Base-by-base conservation (phyloP, 1,140 invertebrate species). In the Aphaenogaster ashmeadi region DNA sequence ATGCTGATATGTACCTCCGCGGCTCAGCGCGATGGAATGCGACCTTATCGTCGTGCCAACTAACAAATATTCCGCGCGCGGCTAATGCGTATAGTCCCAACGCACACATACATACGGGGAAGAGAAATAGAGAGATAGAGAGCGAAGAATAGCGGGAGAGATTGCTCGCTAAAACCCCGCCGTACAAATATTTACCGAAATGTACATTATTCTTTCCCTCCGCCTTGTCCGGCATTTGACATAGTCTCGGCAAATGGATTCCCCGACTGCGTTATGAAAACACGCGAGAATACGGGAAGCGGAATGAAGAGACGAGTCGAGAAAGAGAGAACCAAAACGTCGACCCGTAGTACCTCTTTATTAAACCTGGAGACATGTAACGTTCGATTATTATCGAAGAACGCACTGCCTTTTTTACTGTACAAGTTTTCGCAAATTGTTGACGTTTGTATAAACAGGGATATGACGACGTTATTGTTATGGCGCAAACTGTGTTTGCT, bases 41-140 rank as follows among this genome's bases (percentile, higher is more conserved):
- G 83, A 81, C 56, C 81, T 91, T 92, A 92, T 92, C 90, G 75
- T 81, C 78, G 58, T 90, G 83, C 83, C 86, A 74, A 89, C 86
- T 89, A 89, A 91, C 85, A 72, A 86, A 89, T 81, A 88, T 91
- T 91, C 71, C 89, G 18, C 11, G 60, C 60, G 58, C 18, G 75
- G 36, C 41, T 78, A 72, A 86, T 84, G 44, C 50, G 2, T 41
- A 8, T 47, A 81, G 47, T 44, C n/a, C 21, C 47, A 56, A 47
- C 15, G n/a, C 62, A 50, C 15, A 18, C 44, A 38, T n/a, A 58
- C 58, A n/a, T 27, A 18, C 21, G 21, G 69, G 33, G 64, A n/a
- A 41, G 44, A 27, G 21, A n/a, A 60, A 52, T 60, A 78, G 72
- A 36, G n/a, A 41, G 66, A 62, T 36, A 47, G 5, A 72, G n/a